Percentiles rank a stretch among this genome's conserved stretches.
Evolutionary conservation across 2,888 invertebrate genomes (phyloP).

Genomic region (Cecidostiba fungosa): DNA sequence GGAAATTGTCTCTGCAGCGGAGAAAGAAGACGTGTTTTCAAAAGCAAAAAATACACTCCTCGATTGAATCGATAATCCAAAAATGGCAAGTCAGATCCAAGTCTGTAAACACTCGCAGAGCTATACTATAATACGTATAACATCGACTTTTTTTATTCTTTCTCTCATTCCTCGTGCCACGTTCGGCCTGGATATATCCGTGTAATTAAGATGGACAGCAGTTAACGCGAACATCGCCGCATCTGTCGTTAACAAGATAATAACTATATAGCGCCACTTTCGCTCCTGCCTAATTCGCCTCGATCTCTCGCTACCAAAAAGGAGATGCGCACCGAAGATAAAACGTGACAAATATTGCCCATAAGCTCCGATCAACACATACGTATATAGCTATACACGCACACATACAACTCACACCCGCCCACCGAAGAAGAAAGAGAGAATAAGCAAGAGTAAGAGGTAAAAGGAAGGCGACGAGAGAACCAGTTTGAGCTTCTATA

Average conservation of each 20-base stretch:
- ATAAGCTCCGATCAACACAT: conserved; percentile 71
- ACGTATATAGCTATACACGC: conserved; percentile 64
- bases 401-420: background rate
- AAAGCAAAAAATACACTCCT: background rate
- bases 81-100: background rate
- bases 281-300: conserved; percentile 74
- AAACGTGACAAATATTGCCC: conserved; percentile 78
- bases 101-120: background rate
- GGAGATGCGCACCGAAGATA: conserved; percentile 75
- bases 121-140: background rate
- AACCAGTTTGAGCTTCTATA: conserved; percentile 57
- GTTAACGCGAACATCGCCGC: conserved; percentile 55
- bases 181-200: conserved; percentile 50
- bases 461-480: conserved; percentile 54
- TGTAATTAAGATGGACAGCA: conserved; percentile 63
- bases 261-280: conserved; percentile 75
- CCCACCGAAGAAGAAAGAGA: conserved; percentile 19
- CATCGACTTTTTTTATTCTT: background rate
- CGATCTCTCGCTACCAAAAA: conserved; percentile 60
- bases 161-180: conserved; percentile 35
- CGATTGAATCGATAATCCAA: background rate
- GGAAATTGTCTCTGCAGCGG: background rate
- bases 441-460: conserved; percentile 55
- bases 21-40: background rate
- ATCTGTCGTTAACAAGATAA: conserved; percentile 76